Percentiles rank a stretch among this genome's conserved stretches.
phyloP scores from a whole-genome alignment of 2,888 invertebrate genomes.

The Oscheius sp. region DNA sequence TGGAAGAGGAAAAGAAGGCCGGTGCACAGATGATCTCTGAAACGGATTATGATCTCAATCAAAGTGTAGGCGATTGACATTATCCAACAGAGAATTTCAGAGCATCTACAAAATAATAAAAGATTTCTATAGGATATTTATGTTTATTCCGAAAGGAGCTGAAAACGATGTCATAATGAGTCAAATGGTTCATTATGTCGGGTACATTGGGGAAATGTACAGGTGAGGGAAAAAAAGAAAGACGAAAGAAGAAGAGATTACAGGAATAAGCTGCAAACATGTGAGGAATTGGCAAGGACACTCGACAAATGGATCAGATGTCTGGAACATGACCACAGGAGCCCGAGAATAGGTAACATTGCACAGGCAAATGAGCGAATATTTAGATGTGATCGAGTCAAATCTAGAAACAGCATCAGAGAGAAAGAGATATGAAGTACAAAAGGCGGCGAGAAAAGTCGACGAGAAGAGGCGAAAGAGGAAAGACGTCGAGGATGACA shows the following conservation, averaged over 20 bases:
- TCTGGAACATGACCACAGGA: slow-evolving; percentile 62
- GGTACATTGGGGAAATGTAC: slow-evolving; percentile 12
- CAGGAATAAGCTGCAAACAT: slow-evolving; percentile 29
- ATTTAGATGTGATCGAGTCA: slow-evolving; percentile 22
- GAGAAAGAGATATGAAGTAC: slow-evolving; percentile 10
- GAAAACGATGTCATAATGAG: slow-evolving; percentile 20
- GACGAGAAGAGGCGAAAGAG: background rate
- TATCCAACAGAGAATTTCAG: background rate
- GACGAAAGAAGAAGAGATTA: background rate
- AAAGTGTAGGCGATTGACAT: background rate
- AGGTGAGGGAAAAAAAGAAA: background rate
- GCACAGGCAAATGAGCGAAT: background rate
- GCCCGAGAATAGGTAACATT: slow-evolving; percentile 59
- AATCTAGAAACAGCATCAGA: slow-evolving; percentile 2
- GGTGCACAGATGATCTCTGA: background rate
- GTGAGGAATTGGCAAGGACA: slow-evolving; percentile 36
- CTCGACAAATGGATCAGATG: slow-evolving; percentile 68
- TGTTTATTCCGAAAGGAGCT: slow-evolving; percentile 14
- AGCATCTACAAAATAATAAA: slow-evolving; percentile 10
- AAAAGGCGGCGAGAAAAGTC: background rate
- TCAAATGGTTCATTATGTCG: slow-evolving; percentile 12
- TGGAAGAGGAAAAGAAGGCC: background rate
- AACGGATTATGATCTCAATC: slow-evolving; percentile 1
- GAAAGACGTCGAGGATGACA: background rate
- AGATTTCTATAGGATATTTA: slow-evolving; percentile 24